phyloP scores from a whole-genome alignment of 2,797 vertebrate species.

The Rhabdomys pumilio region DNA sequence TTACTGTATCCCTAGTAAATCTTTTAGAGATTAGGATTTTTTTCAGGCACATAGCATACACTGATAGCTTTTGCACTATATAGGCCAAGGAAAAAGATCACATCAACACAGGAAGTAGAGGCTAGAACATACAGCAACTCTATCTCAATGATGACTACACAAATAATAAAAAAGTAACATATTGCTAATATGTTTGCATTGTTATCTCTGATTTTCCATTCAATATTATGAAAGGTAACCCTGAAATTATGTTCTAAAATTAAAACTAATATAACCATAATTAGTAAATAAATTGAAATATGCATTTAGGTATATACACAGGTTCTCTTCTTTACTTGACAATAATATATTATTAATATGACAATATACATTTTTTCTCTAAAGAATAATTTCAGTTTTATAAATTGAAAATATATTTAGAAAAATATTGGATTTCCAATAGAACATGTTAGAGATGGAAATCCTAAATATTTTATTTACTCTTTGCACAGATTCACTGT shows the following conservation, averaged over 20 bases:
- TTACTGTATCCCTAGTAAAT: not conserved
- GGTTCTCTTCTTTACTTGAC: not conserved
- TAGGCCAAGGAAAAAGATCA: not conserved
- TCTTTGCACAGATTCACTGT: not conserved
- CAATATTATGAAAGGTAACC: not conserved
- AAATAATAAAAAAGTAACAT: no score
- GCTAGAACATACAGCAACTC: no score
- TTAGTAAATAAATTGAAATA: not conserved
- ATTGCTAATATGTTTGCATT: not conserved
- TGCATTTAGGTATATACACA: not conserved
- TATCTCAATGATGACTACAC: no score
- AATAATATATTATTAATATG: not conserved
- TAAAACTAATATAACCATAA: not conserved
- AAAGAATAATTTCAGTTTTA: not conserved
- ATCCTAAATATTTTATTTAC: constrained; percentile 13
- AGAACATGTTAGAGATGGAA: not conserved
- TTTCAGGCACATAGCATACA: not conserved
- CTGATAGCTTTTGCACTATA: not conserved
- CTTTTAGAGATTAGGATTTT: not conserved
- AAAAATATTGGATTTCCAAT: not conserved
- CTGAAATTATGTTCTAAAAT: constrained; percentile 1
- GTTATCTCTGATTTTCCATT: not conserved
- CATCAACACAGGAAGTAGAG: not conserved
- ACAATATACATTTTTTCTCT: not conserved
- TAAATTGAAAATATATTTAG: not conserved